phyloP scores from a whole-genome alignment of 2,113 vertebrate species.

The Oncorhynchus gorbuscha region DNA sequence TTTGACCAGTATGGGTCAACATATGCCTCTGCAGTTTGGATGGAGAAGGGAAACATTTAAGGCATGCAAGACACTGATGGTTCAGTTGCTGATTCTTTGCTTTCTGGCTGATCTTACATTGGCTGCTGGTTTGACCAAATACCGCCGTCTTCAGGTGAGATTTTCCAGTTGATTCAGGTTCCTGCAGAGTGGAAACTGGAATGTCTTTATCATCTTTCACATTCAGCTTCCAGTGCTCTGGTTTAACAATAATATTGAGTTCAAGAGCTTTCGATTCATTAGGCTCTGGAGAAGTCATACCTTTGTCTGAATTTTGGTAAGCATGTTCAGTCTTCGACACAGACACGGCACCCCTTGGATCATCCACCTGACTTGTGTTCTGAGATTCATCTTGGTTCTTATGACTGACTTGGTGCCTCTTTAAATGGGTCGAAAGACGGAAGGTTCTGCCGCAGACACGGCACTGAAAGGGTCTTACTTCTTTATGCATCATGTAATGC shows the following conservation, averaged over 20 bases:
- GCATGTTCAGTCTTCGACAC: not conserved
- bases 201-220: not conserved
- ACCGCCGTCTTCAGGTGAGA: not conserved
- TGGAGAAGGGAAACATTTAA: conserved; percentile 72
- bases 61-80: conserved; percentile 77
- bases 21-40: conserved; percentile 80
- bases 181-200: conserved; percentile 1
- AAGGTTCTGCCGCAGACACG: conserved; percentile 24
- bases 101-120: conserved; percentile 50
- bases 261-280: conserved; percentile 7
- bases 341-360: not conserved
- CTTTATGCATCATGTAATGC: conserved; percentile 4
- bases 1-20: conserved; percentile 79
- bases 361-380: not conserved
- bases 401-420: conserved; percentile 30
- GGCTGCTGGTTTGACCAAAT: not conserved
- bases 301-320: conserved; percentile 1
- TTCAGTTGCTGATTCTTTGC: not conserved
- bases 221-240: conserved; percentile 16
- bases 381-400: conserved; percentile 4
- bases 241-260: conserved; percentile 29
- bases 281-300: not conserved
- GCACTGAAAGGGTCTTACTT: conserved; percentile 31
- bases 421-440: conserved; percentile 21
- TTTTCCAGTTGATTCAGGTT: not conserved